Evolutionary conservation across 35 echinoderm and acorn worm species (phyloP).

Genomic region (Lytechinus variegatus): DNA sequence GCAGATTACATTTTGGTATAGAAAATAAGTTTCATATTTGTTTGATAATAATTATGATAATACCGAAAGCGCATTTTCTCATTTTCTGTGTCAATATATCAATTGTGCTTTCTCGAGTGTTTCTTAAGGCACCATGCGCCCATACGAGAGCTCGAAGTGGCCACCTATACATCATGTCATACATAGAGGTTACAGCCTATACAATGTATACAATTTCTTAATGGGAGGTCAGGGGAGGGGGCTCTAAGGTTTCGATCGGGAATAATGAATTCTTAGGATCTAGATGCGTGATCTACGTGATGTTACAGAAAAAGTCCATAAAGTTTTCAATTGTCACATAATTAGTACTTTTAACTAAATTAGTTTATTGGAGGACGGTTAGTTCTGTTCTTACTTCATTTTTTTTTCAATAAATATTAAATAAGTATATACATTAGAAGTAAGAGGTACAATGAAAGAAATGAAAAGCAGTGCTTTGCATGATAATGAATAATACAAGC

Average conservation of each 20-base stretch:
- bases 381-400: neutral
- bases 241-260: neutral
- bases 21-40: neutral
- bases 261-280: neutral
- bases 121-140: slow-evolving; percentile 45
- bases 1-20: neutral
- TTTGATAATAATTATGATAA: no score
- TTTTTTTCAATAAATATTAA: neutral
- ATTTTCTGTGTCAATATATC: neutral
- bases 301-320: neutral
- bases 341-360: neutral
- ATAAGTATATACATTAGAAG: no score
- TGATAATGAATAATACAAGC: neutral
- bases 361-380: neutral
- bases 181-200: neutral
- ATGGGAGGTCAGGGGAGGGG: neutral
- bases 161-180: slow-evolving; percentile 74
- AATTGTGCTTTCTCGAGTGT: neutral
- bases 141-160: slow-evolving; percentile 92
- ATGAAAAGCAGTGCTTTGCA: neutral
- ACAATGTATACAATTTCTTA: neutral
- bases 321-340: neutral
- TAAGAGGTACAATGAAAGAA: neutral
- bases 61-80: neutral
- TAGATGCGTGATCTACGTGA: neutral